phyloP scores from a whole-genome alignment of 2,113 vertebrate species.

The Orthonyx spaldingii region DNA sequence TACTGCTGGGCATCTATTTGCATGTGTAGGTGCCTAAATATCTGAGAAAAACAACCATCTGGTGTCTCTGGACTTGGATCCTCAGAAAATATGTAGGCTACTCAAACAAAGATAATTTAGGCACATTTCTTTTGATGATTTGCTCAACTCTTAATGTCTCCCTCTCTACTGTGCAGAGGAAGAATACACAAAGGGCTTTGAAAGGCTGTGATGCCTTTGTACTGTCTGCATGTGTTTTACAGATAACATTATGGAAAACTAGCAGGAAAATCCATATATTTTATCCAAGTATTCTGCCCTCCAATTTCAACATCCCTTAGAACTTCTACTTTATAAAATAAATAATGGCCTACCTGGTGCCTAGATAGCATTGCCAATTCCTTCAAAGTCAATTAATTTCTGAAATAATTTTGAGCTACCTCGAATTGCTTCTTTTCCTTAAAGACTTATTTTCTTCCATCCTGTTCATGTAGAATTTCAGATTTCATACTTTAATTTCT shows the following conservation, averaged over 20 bases:
- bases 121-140: neutral
- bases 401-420: neutral
- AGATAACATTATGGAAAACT: neutral
- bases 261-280: neutral
- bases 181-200: neutral
- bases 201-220: neutral
- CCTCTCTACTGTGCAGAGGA: neutral
- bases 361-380: neutral
- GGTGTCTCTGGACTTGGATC: slow-evolving; percentile 10
- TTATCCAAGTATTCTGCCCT: neutral
- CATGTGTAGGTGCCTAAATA: slow-evolving; percentile 51
- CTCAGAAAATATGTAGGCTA: neutral
- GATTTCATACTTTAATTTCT: neutral
- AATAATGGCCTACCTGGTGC: neutral
- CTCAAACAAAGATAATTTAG: neutral
- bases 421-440: neutral
- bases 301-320: neutral
- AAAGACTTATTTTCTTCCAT: neutral
- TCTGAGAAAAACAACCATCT: slow-evolving; percentile 46
- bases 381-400: neutral
- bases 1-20: slow-evolving; percentile 16
- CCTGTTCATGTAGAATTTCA: neutral
- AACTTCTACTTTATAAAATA: neutral
- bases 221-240: neutral
- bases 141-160: neutral